Evolutionary conservation across 2,113 vertebrate species (phyloP).

Genomic region (Myiagra hebetior): DNA sequence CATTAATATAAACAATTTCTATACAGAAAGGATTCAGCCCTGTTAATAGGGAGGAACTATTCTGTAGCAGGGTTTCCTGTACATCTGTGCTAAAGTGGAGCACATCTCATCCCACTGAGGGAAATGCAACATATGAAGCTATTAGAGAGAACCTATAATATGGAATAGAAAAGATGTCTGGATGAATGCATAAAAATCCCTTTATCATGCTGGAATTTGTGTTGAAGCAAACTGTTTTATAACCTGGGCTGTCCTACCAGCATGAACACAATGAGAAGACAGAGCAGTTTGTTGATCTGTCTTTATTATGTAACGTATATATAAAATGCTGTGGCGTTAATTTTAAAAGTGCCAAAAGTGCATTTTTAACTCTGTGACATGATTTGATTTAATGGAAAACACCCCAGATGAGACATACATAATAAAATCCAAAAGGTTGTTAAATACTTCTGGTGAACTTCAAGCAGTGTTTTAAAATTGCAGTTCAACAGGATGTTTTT

Average conservation of each 20-base stretch:
- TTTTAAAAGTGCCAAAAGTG: not conserved
- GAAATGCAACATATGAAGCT: not conserved
- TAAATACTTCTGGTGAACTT: not conserved
- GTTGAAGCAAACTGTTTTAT: not conserved
- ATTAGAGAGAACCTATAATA: not conserved
- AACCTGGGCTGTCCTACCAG: not conserved
- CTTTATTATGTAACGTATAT: not conserved
- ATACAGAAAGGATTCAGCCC: not conserved
- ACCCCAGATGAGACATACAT: not conserved
- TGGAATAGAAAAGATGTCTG: not conserved
- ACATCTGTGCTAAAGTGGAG: conserved; percentile 17
- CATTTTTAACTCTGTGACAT: not conserved
- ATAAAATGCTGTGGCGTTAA: not conserved
- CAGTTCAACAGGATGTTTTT: not conserved
- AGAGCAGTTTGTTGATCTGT: not conserved
- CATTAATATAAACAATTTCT: not conserved
- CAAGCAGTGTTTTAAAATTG: not conserved
- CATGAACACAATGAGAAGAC: not conserved
- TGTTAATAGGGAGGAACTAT: not conserved
- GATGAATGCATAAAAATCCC: not conserved
- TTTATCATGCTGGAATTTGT: not conserved
- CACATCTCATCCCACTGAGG: not conserved
- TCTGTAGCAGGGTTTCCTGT: conserved; percentile 12
- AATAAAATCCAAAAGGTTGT: not conserved
- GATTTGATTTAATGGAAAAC: not conserved